These are phyloP conservation scores for Triplophysa yarkandensis DNA, from an alignment of 2,797 vertebrate genomes.

Conservation along the genomic window DNA sequence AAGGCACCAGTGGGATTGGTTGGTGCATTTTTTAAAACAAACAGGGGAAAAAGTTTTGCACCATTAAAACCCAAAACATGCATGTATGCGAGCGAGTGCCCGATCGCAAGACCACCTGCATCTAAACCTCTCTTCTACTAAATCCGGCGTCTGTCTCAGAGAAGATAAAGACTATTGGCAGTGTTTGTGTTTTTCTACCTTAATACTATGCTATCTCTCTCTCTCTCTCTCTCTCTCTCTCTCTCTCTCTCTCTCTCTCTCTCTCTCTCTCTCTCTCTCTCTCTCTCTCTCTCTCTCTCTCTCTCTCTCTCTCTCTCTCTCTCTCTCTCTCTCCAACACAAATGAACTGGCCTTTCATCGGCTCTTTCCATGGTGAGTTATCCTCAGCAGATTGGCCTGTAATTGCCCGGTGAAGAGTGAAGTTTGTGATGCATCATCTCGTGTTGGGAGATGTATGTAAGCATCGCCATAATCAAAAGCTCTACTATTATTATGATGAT, in stretches of 20 bases:
- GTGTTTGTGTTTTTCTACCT: constrained; percentile 44
- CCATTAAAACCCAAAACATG: background rate
- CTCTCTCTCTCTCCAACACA: constrained; percentile 16
- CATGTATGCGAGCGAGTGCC: background rate
- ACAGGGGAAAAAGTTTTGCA: constrained; percentile 23
- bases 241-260: background rate
- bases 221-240: background rate
- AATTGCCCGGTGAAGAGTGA: constrained; percentile 57
- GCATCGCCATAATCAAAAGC: constrained; percentile 50
- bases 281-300: constrained; percentile 6
- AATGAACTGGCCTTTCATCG: constrained; percentile 44
- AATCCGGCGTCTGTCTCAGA: constrained; percentile 25
- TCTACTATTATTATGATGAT: constrained; percentile 43
- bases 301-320: constrained; percentile 5
- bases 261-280: constrained; percentile 23
- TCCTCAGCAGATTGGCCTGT: constrained; percentile 45
- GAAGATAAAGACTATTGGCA: constrained; percentile 47
- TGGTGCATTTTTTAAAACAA: constrained; percentile 7
- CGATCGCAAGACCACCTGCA: background rate
- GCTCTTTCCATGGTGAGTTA: constrained; percentile 53
- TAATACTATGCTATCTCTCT: constrained; percentile 32
- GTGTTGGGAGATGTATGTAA: constrained; percentile 49
- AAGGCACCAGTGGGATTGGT: constrained; percentile 16
- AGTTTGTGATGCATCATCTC: constrained; percentile 53
- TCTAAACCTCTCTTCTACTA: constrained; percentile 4